These are phyloP conservation scores for Montipora sp. DNA, from an alignment of 64 coral and sea anemone genomes.

Conservation along the genomic window DNA sequence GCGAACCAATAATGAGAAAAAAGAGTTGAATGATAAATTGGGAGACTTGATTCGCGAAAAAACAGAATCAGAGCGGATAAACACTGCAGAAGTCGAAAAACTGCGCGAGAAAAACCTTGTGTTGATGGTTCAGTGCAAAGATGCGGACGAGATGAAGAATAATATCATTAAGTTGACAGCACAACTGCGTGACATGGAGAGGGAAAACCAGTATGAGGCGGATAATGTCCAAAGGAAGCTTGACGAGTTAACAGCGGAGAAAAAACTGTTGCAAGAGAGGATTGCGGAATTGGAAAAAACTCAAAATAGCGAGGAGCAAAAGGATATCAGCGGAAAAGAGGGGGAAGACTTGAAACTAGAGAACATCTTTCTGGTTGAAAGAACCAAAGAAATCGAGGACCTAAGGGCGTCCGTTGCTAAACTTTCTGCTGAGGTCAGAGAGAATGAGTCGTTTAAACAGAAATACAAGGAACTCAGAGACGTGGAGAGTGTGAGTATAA, in stretches of 20 bases:
- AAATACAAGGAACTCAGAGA: conserved; percentile 11
- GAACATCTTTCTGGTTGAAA: conserved; percentile 43
- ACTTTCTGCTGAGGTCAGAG: conserved; percentile 30
- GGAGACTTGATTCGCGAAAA: conserved; percentile 38
- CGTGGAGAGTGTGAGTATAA: conserved; percentile 38
- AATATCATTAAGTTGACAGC: conserved; percentile 80
- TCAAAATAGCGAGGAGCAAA: background rate
- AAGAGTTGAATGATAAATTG: conserved; percentile 50
- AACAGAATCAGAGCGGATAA: conserved; percentile 52
- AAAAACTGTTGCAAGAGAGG: conserved; percentile 51
- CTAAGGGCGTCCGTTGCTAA: conserved; percentile 60
- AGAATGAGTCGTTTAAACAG: conserved; percentile 47
- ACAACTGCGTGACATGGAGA: conserved; percentile 76
- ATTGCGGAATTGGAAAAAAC: conserved; percentile 47
- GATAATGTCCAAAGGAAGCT: conserved; percentile 56
- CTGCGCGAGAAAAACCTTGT: conserved; percentile 63
- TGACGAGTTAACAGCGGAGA: conserved; percentile 50
- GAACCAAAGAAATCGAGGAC: conserved; percentile 70
- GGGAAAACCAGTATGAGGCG: background rate
- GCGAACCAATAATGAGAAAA: conserved; percentile 53
- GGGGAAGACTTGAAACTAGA: conserved; percentile 64
- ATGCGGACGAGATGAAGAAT: conserved; percentile 71
- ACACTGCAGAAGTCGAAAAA: conserved; percentile 28
- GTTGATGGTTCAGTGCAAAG: conserved; percentile 72
- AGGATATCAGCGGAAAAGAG: conserved; percentile 56